Evolutionary conservation across 2,888 invertebrate species (phyloP), one percentile per base, ranked within the genome.

Genomic region (Parochlus steinenii): DNA sequence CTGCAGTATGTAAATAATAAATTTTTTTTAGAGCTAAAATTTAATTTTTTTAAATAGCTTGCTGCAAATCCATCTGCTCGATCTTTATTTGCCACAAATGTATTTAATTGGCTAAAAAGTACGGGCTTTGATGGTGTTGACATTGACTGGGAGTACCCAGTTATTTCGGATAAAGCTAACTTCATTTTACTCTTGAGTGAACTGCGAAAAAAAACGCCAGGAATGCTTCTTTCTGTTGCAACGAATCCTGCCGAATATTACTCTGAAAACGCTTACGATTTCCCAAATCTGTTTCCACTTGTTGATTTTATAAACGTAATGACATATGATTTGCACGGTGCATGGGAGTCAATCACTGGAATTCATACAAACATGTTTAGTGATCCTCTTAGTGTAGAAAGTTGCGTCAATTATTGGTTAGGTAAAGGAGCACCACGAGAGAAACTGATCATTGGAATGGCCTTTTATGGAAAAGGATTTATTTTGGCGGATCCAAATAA

Each of bases 271-370:
- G n/a, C n/a, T n/a, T n/a, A n/a, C n/a, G n/a, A n/a, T n/a, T n/a
- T n/a, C n/a, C n/a, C n/a, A n/a, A n/a, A n/a, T n/a, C n/a, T n/a
- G n/a, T n/a, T n/a, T n/a, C n/a, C n/a, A n/a, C n/a, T n/a, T 31
- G 45, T 69, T 7, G 58, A 69, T 42, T 60, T 64, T 36, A 62
- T 69, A 38, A 66, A 69, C 44, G 44, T 70, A 2, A 69, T 71
- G 69, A 45, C 64, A 2, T 70, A 70, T 46, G 69, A 69, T 46
- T 53, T 65, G 16, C 67, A 69, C 41, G 70, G 67, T 3, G 49
- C 56, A 4, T 67, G 62, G 61, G 65, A 68, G 11, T 35, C 39
- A 1, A 43, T 42, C 7, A 62, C 65, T 3, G 67, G 65, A 3
- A 55, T 62, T 31, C 64, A 67, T 45, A 58, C 69, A 14, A 64